A percentile compares a stretch with the other conserved stretches of the same genome.
These are phyloP conservation scores for Dermatemys mawii DNA, from an alignment of 2,113 vertebrate species.

Conservation along the genomic window DNA sequence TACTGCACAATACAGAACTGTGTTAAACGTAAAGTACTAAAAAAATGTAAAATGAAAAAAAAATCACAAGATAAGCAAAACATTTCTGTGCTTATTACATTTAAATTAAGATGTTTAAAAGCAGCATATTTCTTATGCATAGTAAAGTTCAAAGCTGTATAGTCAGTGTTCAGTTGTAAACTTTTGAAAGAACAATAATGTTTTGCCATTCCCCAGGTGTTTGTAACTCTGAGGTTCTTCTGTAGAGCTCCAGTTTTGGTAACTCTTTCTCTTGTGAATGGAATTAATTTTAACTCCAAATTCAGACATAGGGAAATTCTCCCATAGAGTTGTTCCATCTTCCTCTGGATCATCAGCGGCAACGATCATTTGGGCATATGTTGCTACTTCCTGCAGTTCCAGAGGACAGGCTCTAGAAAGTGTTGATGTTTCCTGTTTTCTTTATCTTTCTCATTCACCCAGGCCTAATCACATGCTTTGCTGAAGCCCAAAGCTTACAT, in stretches of 20 bases:
- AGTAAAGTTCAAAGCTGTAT: too few relatives aligned
- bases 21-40: too few relatives aligned
- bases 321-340: rapidly evolving
- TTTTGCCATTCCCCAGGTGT: too few relatives aligned
- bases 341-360: neutral
- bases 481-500: neutral
- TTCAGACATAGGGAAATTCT: neutral
- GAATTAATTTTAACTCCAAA: rapidly evolving
- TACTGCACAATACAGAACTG: too few relatives aligned
- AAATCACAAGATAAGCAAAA: too few relatives aligned
- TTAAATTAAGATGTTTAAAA: too few relatives aligned
- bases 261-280: neutral
- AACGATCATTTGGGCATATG: rapidly evolving
- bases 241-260: neutral
- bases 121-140: too few relatives aligned
- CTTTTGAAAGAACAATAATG: too few relatives aligned
- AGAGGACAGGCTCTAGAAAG: rapidly evolving
- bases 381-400: rapidly evolving
- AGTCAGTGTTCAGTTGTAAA: too few relatives aligned
- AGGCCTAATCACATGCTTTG: neutral
- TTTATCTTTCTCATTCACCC: neutral
- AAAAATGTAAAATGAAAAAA: too few relatives aligned
- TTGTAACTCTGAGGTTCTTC: too few relatives aligned
- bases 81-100: too few relatives aligned
- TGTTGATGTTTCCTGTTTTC: neutral